Evolutionary conservation across 2,113 vertebrate species (phyloP).

Genomic region (Elachura formosa): DNA sequence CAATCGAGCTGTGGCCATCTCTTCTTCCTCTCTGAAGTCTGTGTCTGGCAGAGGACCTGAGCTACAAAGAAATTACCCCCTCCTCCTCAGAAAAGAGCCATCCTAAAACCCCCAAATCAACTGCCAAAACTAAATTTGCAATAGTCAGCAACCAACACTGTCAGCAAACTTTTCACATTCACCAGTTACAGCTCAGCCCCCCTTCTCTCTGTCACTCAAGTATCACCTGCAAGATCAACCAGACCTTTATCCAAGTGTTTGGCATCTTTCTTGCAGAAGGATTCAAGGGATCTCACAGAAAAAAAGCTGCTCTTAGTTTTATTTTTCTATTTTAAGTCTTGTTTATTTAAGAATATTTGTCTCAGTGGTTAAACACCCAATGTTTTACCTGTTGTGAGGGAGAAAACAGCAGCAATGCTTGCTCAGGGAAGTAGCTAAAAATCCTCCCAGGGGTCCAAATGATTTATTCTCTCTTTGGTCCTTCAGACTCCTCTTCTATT

Average conservation of each 20-base stretch:
- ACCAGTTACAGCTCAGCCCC: neutral
- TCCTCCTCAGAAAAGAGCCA: neutral
- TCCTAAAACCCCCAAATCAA: neutral
- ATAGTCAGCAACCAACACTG: neutral
- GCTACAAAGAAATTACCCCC: neutral
- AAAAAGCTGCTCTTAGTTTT: neutral
- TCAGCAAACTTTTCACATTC: neutral
- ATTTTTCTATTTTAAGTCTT: neutral
- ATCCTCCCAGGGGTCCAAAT: neutral
- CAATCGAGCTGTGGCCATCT: neutral
- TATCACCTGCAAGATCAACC: neutral
- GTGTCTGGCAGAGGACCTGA: neutral
- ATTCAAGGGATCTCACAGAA: neutral
- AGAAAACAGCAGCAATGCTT: neutral
- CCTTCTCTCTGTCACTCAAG: neutral
- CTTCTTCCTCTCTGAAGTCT: neutral
- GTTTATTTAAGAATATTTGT: neutral
- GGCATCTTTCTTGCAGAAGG: neutral
- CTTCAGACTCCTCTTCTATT: constrained; percentile 37
- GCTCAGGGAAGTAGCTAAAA: neutral
- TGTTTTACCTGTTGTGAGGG: neutral
- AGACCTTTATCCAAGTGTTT: neutral
- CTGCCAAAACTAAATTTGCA: neutral
- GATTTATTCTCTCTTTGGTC: constrained; percentile 45
- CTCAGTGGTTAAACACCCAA: neutral